Evolutionary conservation across 2,113 vertebrate species (phyloP), one percentile per base, ranked within the genome.

Genomic region (Silurus asotus): DNA sequence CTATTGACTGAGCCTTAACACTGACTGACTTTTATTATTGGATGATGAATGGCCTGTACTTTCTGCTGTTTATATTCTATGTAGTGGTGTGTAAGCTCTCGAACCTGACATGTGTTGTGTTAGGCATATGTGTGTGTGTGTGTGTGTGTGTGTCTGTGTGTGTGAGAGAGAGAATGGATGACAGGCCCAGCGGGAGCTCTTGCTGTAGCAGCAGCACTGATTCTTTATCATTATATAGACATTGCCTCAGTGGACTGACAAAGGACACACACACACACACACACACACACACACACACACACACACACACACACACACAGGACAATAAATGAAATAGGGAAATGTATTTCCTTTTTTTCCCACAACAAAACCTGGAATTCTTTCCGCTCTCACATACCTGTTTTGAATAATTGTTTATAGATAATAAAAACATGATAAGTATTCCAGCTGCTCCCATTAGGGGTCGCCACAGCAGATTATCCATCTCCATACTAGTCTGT

Each of bases 1-100:
- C n/a, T 25, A 37, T 48, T 48, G 7, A 0, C 17, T 20, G 69
- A 74, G 67, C 28, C 17, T 69, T 45, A 74, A 74, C 45, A 23
- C 70, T 20, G 69, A 49, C 48, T 10, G 67, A 5, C 19, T 20
- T 74, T 49, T 49, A 74, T 49, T 11, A 9, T 48, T 53, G 74
- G n/a, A 5, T 75, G 72, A 53, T 53, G 48, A 53, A 53, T n/a
- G 72, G 65, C 56, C 69, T 37, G 28, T 17, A 75, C 9, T 20
- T 28, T 49, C 48, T 17, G 20, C n/a, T 25, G 15, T 20, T 25
- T n/a, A 81, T 8, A 11, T 48, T 9, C 28, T 56, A 8, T 72
- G 53, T 65, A 45, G 37, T 67, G 89, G 81, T 89, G 89, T 84
- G 86, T 85, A 85, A 69, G n/a, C 11, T 69, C 28, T 25, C 23